A percentile compares a stretch with the other conserved stretches of the same genome.
Evolutionary conservation across 2,888 invertebrate genomes (phyloP).

Genomic region (Cylloceria caligata): DNA sequence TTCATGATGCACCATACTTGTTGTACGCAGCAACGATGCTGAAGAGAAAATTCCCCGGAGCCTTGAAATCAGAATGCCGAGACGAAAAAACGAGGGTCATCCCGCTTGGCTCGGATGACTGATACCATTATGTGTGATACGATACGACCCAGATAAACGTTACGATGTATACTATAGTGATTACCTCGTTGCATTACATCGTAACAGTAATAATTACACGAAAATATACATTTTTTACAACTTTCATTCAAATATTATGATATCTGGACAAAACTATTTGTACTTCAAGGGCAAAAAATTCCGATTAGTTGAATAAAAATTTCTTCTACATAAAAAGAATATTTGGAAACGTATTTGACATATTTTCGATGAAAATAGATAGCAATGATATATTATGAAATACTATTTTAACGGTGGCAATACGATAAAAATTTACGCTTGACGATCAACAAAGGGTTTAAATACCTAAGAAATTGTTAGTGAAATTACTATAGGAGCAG

Average conservation of each 20-base stretch:
- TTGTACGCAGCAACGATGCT: neutral
- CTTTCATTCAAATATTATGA: neutral
- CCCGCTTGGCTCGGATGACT: neutral
- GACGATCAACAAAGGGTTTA: neutral
- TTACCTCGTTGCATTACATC: neutral
- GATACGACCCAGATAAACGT: neutral
- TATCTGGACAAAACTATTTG: too few species aligned
- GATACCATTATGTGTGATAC: neutral
- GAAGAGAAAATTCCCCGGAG: slow-evolving; percentile 12
- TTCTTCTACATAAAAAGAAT: too few species aligned
- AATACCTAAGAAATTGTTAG: neutral
- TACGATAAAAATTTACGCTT: neutral
- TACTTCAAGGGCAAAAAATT: too few species aligned
- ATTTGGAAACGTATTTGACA: too few species aligned
- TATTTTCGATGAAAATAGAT: too few species aligned
- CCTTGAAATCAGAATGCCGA: neutral
- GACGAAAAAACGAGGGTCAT: neutral
- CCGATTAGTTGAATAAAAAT: too few species aligned
- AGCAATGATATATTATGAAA: neutral
- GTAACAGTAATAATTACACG: neutral
- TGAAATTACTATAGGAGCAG: neutral
- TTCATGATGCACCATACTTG: slow-evolving; percentile 39
- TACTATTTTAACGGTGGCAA: neutral
- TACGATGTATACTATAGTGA: neutral
- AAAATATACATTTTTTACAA: neutral